A percentile compares a stretch with the other conserved stretches of the same genome.
Conservation (phyloP, 2,113 vertebrate genomes). For the Lamprotornis superbus region DNA sequence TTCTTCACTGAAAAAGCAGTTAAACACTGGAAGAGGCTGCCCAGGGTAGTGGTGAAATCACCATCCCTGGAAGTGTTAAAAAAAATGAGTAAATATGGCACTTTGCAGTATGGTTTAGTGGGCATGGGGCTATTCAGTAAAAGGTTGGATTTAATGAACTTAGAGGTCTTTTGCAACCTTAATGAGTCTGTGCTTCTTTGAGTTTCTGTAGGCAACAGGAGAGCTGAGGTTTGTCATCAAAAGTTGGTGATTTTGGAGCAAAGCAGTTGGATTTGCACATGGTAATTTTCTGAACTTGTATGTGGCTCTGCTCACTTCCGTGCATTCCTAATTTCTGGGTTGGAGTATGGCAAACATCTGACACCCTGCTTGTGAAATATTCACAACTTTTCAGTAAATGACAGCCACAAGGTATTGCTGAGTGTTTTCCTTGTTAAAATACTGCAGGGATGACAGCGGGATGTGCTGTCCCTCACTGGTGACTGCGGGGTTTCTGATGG, state of each 20-base stretch:
- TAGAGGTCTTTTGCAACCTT: neutral
- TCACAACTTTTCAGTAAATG: neutral
- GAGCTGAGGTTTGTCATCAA: neutral
- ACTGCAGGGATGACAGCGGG: rapidly evolving
- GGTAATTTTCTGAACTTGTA: neutral
- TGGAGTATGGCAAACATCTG: neutral
- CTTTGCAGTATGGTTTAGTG: neutral
- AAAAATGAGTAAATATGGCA: neutral
- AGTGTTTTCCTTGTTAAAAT: neutral
- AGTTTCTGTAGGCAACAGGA: neutral
- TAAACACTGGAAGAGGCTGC: neutral
- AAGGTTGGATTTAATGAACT: neutral
- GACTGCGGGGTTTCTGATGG: neutral
- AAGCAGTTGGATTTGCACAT: neutral
- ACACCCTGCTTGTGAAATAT: neutral
- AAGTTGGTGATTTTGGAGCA: neutral
- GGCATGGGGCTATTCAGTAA: neutral
- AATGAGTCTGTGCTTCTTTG: neutral
- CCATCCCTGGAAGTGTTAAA: neutral
- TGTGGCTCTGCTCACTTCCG: neutral
- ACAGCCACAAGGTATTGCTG: neutral
- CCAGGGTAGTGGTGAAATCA: neutral
- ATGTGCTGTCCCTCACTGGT: neutral
- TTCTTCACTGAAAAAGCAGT: neutral
- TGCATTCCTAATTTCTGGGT: neutral